Percentiles rank a stretch among this genome's conserved stretches.
phyloP scores from a whole-genome alignment of 2,797 vertebrate genomes.

The Picus viridis region DNA sequence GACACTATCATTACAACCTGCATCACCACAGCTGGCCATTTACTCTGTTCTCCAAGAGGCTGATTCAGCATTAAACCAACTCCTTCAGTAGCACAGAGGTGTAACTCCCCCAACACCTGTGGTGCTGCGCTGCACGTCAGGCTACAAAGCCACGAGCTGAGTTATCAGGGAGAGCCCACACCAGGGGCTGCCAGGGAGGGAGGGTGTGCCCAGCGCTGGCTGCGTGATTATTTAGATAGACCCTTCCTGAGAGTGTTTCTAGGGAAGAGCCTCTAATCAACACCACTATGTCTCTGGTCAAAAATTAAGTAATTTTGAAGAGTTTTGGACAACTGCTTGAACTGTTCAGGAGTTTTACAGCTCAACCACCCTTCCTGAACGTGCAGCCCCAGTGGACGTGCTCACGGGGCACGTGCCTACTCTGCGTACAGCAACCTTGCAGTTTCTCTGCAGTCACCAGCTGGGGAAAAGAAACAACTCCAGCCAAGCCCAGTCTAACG shows the following conservation, averaged over 20 bases:
- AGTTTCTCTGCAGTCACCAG: neutral
- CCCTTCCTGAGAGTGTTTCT: neutral
- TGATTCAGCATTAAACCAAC: conserved; percentile 18
- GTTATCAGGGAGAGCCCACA: conserved; percentile 61
- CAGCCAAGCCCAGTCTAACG: neutral
- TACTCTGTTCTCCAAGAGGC: neutral
- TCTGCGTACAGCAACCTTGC: neutral
- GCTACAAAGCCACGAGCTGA: neutral
- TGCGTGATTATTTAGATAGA: conserved; percentile 18
- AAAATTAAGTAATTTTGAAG: neutral
- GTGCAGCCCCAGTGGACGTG: accelerated
- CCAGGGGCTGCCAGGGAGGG: neutral
- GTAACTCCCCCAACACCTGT: neutral
- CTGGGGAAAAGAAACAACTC: neutral
- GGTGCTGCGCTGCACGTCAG: neutral
- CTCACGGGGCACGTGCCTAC: neutral
- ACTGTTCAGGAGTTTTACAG: neutral
- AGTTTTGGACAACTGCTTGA: neutral
- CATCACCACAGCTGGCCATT: neutral
- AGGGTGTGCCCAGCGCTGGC: conserved; percentile 55
- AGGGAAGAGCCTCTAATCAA: neutral
- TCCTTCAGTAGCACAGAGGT: neutral
- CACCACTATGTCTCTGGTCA: neutral
- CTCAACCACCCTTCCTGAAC: neutral
- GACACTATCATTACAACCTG: neutral